Base-by-base conservation (phyloP, 2,888 invertebrate species). In the Apoda limacodes region DNA sequence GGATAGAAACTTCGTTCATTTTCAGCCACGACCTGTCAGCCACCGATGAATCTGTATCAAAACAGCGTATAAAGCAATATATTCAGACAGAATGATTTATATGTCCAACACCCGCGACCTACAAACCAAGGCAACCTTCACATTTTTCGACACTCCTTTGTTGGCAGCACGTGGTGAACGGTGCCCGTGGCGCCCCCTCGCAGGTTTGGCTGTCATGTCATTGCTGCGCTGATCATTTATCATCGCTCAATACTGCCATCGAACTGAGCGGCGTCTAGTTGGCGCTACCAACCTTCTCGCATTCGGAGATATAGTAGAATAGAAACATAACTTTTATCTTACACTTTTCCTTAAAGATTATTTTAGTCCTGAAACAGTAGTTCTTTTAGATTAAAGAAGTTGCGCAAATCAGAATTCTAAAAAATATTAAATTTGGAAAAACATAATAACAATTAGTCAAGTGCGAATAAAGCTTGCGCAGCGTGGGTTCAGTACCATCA, bases 121-220 rank as follows among this genome's bases (percentile, higher is more conserved):
- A 78, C 74, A 75, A 75, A 75, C 70, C 71, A 64, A 70, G 60
- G 69, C 69, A 69, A 69, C 71, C 74, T 76, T 71, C 74, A 62
- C 66, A 74, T 74, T 74, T 75, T 74, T 69, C 69, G 68, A 68
- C 64, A 71, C 67, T 69, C 75, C 59, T 71, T 78, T 74, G 72
- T 74, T 70, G 53, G 45, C 40, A 60, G 64, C 70, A 74, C 74
- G 72, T 74, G 74, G 70, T 70, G 34, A 40, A 46, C 49, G 49
- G 48, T 43, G 52, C 50, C 54, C 55, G 44, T 49, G 51, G 57
- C 60, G 52, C 63, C 63, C 67, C 70, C 66, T 62, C 60, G 55
- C 68, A 70, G 75, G 72, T 71, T 70, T 62, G 70, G 60, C 71
- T 67, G 76, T 70, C 74, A 66, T 70, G 78, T 74, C 78, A 74